A percentile compares a stretch with the other conserved stretches of the same genome.
Evolutionary conservation across 2,888 invertebrate species (phyloP).

Genomic region (Bedellia somnulentella): DNA sequence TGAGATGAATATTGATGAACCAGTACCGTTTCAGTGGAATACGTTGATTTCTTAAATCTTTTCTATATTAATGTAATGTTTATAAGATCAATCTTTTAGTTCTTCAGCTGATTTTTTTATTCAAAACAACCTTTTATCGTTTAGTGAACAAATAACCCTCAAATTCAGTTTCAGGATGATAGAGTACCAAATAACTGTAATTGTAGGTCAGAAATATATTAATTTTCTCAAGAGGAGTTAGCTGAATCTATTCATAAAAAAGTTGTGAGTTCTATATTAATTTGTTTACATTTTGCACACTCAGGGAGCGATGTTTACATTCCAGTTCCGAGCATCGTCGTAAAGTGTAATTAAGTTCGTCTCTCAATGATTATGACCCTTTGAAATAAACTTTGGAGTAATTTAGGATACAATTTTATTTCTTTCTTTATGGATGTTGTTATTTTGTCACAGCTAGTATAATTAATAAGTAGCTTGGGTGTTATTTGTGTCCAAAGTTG

Average conservation of each 20-base stretch:
- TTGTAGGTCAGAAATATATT: too few species aligned
- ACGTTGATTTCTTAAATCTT: slow-evolving; percentile 11
- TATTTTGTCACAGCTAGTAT: too few species aligned
- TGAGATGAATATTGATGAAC: slow-evolving; percentile 6
- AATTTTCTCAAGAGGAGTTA: slow-evolving; percentile 24
- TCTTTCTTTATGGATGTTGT: too few species aligned
- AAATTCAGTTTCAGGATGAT: too few species aligned
- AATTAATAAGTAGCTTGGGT: too few species aligned
- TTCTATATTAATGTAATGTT: too few species aligned
- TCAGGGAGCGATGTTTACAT: slow-evolving; percentile 14
- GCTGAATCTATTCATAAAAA: slow-evolving; percentile 22
- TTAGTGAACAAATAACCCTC: too few species aligned
- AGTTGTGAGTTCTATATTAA: slow-evolving; percentile 27
- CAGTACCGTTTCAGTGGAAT: not conserved
- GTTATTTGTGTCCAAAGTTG: too few species aligned
- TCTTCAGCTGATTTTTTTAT: too few species aligned
- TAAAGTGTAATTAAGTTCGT: slow-evolving; percentile 30
- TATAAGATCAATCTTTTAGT: too few species aligned
- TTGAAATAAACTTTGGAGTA: slow-evolving; percentile 40
- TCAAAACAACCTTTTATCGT: too few species aligned
- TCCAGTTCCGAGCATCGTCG: slow-evolving; percentile 9
- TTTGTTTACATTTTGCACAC: slow-evolving; percentile 44
- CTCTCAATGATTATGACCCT: slow-evolving; percentile 43
- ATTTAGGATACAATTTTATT: slow-evolving; percentile 31
- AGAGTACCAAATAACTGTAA: too few species aligned